Percentiles rank a stretch among this genome's conserved stretches.
phyloP scores from a whole-genome alignment of 2,113 vertebrate genomes.

The Sula dactylatra region DNA sequence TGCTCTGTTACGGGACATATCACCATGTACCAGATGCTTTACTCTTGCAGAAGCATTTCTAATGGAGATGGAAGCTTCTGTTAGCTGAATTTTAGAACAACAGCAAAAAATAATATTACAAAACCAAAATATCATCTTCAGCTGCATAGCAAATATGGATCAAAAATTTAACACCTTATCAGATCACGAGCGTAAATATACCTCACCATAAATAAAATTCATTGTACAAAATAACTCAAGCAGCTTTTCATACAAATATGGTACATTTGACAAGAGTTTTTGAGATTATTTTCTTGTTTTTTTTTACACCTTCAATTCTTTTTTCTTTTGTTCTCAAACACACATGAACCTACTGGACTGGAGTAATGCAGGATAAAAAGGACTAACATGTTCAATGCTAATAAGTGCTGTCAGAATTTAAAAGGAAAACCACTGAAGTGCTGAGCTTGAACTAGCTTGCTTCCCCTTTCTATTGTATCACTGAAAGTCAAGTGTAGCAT shows the following conservation, averaged over 20 bases:
- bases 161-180: conserved; percentile 77
- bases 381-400: neutral
- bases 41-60: conserved; percentile 75
- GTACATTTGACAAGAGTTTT: conserved; percentile 74
- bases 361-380: conserved; percentile 36
- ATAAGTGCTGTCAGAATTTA: conserved; percentile 44
- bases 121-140: conserved; percentile 76
- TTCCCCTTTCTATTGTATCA: neutral
- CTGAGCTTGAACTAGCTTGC: neutral
- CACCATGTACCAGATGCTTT: conserved; percentile 58
- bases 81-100: conserved; percentile 64
- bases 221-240: conserved; percentile 80
- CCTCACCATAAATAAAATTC: conserved; percentile 83
- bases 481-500: neutral
- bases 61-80: conserved; percentile 75
- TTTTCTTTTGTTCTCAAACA: conserved; percentile 63
- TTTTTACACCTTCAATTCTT: conserved; percentile 62
- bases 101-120: conserved; percentile 69
- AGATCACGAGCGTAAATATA: conserved; percentile 76
- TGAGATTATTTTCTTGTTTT: conserved; percentile 49
- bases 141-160: conserved; percentile 79
- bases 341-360: conserved; percentile 41
- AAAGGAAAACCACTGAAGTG: conserved; percentile 40
- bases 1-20: conserved; percentile 60
- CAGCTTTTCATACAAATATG: conserved; percentile 82